Base-by-base conservation (phyloP, 53 echinoderm and acorn worm genomes). In the Temnopleurus reevesii region DNA sequence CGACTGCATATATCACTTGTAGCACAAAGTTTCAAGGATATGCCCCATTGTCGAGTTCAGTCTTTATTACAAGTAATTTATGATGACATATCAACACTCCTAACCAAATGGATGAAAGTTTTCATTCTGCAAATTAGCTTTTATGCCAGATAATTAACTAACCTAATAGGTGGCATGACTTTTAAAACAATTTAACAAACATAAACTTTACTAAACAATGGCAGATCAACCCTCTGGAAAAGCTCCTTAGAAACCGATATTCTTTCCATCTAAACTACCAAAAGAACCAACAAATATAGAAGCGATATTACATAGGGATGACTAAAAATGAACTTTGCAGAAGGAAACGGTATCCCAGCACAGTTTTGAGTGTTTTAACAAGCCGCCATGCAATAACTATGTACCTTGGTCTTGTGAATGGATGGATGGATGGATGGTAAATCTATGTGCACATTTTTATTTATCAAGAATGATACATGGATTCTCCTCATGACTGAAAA, bases 391-490 rank as follows among this genome's bases (percentile, higher is more conserved):
- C 41, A 71, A 71, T 41, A 71, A 41, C 71, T 41, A 71, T 71
- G 41, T 71, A 71, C 71, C 21, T 71, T 71, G 71, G 41, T 71
- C 36, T 71, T 71, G 71, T 71, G 71, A 71, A 71, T 71, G 71
- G 71, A 41, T 71, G 21, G 43, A 71, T 71, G 71, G 71, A 41
- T 71, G 21, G 43, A 71, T 38, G 71, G 71, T 63, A 30, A 58
- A 63, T 76, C 43, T 18, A 83, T 83, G 58, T 59, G 85, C 25
- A 85, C 85, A 85, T 85, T n/a, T n/a, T n/a, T n/a, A n/a, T n/a
- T 85, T 41, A 59, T 85, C 60, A 60, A 53, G 65, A 87, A 19
- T 49, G 34, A 65, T 33, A 66, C 65, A 66, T 71, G 47, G 88
- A 27, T 66, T 51, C 65, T 55, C 30, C 26, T 31, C 51, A 47